Percentiles rank a stretch among this genome's conserved stretches.
phyloP scores from a whole-genome alignment of 1,140 invertebrate species.

The Nautilus pompilius region DNA sequence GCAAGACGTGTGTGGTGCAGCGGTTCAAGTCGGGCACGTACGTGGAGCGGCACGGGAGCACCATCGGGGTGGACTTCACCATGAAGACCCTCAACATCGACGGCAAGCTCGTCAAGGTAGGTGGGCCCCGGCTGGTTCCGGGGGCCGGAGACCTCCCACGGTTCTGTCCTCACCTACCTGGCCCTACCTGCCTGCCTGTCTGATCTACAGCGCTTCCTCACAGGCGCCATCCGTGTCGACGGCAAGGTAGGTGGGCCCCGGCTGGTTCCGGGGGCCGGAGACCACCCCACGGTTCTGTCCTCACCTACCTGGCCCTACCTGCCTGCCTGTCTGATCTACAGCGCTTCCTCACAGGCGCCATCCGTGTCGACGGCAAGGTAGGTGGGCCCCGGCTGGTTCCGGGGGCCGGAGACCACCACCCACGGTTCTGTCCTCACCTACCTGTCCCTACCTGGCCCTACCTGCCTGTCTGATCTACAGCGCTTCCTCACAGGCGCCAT shows the following conservation, averaged over 20 bases:
- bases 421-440: not conserved
- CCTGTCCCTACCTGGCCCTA: not conserved
- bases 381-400: too few species aligned
- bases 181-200: not conserved
- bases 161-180: not conserved
- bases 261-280: too few species aligned
- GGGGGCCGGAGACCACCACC: too few species aligned
- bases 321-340: not conserved
- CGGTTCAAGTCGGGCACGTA: conserved; percentile 91
- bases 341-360: too few species aligned
- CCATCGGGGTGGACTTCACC: conserved; percentile 94
- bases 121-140: too few species aligned
- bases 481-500: too few species aligned
- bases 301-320: not conserved
- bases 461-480: not conserved
- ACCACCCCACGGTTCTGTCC: too few species aligned
- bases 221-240: too few species aligned
- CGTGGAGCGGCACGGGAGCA: conserved; percentile 87
- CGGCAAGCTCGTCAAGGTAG: conserved; percentile 88
- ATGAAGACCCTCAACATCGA: conserved; percentile 93
- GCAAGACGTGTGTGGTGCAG: conserved; percentile 66
- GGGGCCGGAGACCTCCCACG: too few species aligned
- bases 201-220: too few species aligned
- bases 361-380: conserved; percentile 86
- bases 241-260: too few species aligned